Conservation (phyloP, 2,113 vertebrate species). For the Cygnus buccinator region DNA sequence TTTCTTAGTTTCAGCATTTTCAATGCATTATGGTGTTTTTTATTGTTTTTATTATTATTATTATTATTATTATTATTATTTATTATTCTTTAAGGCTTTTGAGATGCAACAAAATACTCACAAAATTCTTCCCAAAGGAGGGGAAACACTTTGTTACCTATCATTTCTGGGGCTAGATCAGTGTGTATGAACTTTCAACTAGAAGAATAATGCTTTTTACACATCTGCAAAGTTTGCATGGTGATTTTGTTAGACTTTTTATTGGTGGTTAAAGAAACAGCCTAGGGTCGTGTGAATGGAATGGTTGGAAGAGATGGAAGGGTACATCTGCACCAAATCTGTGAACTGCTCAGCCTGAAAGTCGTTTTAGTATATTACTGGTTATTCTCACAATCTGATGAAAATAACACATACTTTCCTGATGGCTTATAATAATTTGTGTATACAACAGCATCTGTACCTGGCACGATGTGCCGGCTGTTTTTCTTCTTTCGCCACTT, state of each 20-base stretch:
- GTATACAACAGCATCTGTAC: no score
- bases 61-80: background rate
- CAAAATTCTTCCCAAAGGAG: background rate
- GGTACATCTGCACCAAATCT: background rate
- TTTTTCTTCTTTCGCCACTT: rapidly evolving
- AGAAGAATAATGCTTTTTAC: background rate
- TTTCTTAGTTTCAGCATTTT: background rate
- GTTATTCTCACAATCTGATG: background rate
- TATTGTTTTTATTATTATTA: background rate
- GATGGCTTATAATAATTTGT: background rate
- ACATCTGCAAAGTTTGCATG: rapidly evolving
- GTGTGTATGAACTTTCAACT: background rate
- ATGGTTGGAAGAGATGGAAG: background rate
- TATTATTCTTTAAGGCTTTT: background rate
- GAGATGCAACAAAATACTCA: background rate
- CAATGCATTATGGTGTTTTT: background rate
- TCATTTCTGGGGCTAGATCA: background rate
- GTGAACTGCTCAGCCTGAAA: background rate
- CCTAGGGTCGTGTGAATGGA: no score
- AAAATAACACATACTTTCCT: background rate
- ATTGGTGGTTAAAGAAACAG: background rate
- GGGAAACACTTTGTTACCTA: background rate
- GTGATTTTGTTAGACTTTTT: background rate
- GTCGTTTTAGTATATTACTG: background rate
- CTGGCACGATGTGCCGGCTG: background rate